A percentile compares a stretch with the other conserved stretches of the same genome.
phyloP scores from a whole-genome alignment of 2,888 invertebrate species.

The Drosophila merina region DNA sequence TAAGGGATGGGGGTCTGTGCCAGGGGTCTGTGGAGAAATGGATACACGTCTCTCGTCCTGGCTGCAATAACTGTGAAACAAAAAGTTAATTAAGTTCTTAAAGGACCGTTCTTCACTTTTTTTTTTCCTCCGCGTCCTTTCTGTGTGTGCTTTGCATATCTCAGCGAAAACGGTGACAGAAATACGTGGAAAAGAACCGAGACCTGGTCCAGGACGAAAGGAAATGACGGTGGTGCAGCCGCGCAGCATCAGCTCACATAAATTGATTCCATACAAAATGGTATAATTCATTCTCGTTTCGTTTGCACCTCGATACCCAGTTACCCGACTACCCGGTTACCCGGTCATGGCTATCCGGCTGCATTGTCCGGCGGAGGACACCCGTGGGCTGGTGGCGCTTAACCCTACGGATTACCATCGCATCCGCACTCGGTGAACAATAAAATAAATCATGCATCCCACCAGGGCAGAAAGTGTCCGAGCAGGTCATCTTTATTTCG shows the following conservation, averaged over 20 bases:
- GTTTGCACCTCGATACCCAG: constrained; percentile 38
- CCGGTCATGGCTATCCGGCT: constrained; percentile 5
- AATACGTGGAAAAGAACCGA: constrained; percentile 21
- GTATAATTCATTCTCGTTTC: constrained; percentile 53
- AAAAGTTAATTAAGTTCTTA: constrained; percentile 78
- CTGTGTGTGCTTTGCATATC: constrained; percentile 56
- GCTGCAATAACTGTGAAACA: constrained; percentile 21
- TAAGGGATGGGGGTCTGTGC: constrained; percentile 16
- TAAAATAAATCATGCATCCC: constrained; percentile 35
- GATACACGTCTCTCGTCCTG: constrained; percentile 10
- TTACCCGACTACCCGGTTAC: constrained; percentile 4
- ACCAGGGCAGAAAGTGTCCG: constrained; percentile 19
- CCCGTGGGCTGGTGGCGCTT: constrained; percentile 21
- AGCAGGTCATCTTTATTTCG: constrained; percentile 29
- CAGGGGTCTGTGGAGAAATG: background rate
- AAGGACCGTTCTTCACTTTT: constrained; percentile 58
- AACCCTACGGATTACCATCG: constrained; percentile 37
- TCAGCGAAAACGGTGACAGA: constrained; percentile 37
- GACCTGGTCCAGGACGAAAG: background rate
- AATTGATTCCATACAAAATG: constrained; percentile 65
- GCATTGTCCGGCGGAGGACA: constrained; percentile 16
- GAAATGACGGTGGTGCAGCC: constrained; percentile 6
- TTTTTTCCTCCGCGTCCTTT: constrained; percentile 23
- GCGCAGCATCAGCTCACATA: constrained; percentile 37
- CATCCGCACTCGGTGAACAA: constrained; percentile 27